These are phyloP conservation scores for Panthera uncia DNA, from an alignment of 2,113 vertebrate species.

Conservation along the genomic window DNA sequence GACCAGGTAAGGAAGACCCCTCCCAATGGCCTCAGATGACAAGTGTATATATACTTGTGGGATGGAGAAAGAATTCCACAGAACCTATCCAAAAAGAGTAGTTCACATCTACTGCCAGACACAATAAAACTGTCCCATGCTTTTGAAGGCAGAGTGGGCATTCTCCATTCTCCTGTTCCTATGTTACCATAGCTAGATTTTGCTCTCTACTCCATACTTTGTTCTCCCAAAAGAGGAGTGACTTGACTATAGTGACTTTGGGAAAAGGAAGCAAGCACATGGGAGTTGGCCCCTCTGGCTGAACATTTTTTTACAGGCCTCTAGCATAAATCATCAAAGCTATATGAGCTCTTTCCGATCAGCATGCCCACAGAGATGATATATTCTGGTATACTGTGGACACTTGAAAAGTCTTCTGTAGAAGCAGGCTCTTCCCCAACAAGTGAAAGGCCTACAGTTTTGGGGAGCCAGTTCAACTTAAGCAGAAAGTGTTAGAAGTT, in stretches of 20 bases:
- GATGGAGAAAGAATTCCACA: not conserved
- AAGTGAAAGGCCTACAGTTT: not conserved
- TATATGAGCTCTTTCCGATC: not conserved
- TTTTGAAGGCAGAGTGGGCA: not conserved
- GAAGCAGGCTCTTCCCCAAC: not conserved
- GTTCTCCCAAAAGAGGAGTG: not conserved
- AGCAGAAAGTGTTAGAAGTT: not conserved
- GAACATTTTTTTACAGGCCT: not conserved
- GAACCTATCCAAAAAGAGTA: not conserved
- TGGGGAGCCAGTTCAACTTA: not conserved
- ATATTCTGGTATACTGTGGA: not conserved
- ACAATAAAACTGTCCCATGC: not conserved
- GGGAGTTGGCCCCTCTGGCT: not conserved
- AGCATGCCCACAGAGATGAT: not conserved
- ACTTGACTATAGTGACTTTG: not conserved
- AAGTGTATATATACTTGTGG: not conserved
- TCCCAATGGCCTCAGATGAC: not conserved
- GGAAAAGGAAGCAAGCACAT: not conserved
- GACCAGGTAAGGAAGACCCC: not conserved
- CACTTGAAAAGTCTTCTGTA: not conserved
- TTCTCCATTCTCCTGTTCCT: not conserved
- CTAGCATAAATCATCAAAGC: not conserved
- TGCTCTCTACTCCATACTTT: not conserved
- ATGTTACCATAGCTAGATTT: not conserved
- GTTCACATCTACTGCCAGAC: not conserved